phyloP scores from a whole-genome alignment of 2,888 invertebrate genomes.

The Leptothorax acervorum region DNA sequence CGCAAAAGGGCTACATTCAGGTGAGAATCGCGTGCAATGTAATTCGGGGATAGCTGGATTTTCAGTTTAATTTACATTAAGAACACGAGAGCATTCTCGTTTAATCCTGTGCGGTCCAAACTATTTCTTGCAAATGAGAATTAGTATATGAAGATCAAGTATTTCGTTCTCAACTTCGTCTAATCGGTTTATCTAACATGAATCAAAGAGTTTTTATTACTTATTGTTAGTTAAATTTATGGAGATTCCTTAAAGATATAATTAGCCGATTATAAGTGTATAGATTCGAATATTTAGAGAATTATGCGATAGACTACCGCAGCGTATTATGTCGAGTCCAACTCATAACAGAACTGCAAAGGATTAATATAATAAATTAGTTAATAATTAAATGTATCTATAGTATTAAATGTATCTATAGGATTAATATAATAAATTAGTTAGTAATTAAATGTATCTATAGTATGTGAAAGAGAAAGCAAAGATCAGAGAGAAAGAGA shows the following conservation, averaged over 20 bases:
- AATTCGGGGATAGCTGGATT: background rate
- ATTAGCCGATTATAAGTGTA: background rate
- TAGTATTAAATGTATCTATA: too few species aligned
- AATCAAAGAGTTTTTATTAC: background rate
- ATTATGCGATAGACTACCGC: background rate
- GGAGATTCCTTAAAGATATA: background rate
- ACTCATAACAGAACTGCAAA: background rate
- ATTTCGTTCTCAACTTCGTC: background rate
- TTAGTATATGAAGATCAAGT: background rate
- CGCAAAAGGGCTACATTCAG: conserved; percentile 90
- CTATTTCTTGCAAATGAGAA: background rate
- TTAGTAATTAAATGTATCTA: background rate
- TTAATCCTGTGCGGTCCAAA: background rate
- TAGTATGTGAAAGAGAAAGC: background rate
- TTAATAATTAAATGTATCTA: background rate
- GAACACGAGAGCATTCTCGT: background rate
- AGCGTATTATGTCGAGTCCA: background rate
- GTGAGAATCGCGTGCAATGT: conserved; percentile 82
- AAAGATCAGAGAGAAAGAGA: background rate
- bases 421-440: background rate
- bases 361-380: background rate
- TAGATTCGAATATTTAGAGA: background rate
- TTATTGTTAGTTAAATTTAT: background rate
- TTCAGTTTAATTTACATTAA: background rate
- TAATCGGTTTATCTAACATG: background rate